A percentile compares a stretch with the other conserved stretches of the same genome.
Conservation (phyloP, 2,113 vertebrate genomes). For the chimpanzee (Pan troglodytes) region DNA sequence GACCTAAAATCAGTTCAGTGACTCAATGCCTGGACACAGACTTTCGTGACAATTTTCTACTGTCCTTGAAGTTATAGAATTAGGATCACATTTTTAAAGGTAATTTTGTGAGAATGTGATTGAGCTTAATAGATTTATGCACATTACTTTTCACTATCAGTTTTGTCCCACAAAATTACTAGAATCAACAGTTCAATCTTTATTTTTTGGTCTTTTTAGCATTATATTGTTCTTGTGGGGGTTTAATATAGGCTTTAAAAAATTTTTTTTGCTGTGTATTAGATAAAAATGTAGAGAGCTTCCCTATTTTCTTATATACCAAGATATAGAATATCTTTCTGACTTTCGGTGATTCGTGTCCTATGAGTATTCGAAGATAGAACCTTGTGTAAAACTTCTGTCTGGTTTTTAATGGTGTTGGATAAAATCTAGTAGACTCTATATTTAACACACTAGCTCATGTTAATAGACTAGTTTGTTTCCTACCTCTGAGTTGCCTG, state of each 20-base stretch:
- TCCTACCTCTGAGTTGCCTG: background rate
- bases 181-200: background rate
- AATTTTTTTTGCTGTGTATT: background rate
- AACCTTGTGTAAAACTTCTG: background rate
- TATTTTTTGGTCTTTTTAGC: background rate
- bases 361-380: background rate
- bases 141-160: background rate
- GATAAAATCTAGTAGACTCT: background rate
- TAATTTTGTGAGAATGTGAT: constrained; percentile 21
- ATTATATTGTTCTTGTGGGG: background rate
- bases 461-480: constrained; percentile 16
- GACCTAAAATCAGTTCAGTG: background rate
- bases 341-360: background rate
- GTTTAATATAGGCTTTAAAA: background rate
- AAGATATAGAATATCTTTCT: constrained; percentile 18
- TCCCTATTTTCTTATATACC: background rate
- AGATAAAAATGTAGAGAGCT: background rate
- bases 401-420: background rate
- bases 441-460: background rate
- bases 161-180: background rate
- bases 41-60: background rate
- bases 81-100: background rate
- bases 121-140: background rate
- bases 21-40: background rate
- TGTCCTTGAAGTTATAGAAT: background rate